Conservation (phyloP, 2,888 invertebrate species). For the Cephalotes varians region DNA sequence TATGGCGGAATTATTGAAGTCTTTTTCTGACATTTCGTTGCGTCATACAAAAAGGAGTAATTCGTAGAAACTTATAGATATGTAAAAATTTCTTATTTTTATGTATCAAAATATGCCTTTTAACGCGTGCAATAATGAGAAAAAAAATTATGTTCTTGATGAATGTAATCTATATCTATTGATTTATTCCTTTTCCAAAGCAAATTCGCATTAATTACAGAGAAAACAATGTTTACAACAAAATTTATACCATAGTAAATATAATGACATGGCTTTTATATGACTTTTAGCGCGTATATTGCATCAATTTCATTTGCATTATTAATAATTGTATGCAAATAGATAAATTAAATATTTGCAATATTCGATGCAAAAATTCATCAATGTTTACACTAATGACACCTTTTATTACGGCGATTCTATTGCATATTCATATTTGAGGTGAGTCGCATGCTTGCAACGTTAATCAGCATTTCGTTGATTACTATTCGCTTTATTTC, state of each 20-base stretch:
- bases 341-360: constrained; percentile 4
- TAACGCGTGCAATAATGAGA: not conserved
- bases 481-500: constrained; percentile 21
- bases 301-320: constrained; percentile 24
- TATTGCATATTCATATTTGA: constrained; percentile 16
- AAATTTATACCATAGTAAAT: not conserved
- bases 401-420: not conserved
- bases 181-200: not conserved
- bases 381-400: constrained; percentile 17
- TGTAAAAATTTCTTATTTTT: not conserved
- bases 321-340: constrained; percentile 20
- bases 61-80: not conserved
- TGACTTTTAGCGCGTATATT: not conserved
- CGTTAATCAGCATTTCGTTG: constrained; percentile 5
- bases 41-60: constrained; percentile 14
- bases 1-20: constrained; percentile 38
- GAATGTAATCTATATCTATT: not conserved
- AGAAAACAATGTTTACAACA: not conserved
- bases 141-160: not conserved
- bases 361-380: not conserved
- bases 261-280: constrained; percentile 2
- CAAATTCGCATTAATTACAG: not conserved
- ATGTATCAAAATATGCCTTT: not conserved
- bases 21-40: not conserved
- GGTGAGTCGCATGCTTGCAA: not conserved